phyloP scores from a whole-genome alignment of 92 coral and sea anemone genomes.

The Palythoa heliodiscus region DNA sequence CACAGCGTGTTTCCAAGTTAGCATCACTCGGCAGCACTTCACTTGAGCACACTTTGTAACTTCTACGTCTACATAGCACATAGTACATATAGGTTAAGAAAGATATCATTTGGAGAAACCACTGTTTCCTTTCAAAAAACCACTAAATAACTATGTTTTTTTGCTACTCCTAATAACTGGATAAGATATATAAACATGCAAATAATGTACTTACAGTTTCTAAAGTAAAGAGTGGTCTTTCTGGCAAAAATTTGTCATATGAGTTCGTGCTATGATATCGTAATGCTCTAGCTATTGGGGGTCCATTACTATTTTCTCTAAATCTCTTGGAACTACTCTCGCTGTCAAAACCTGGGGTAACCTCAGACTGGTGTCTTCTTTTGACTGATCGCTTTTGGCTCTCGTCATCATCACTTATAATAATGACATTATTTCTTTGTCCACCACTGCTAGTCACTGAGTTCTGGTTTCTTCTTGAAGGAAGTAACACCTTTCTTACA shows the following conservation, averaged over 20 bases:
- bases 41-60: too few relatives aligned
- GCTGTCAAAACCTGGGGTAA: constrained; percentile 51
- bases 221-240: constrained; percentile 55
- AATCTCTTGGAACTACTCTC: constrained; percentile 32
- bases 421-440: not conserved
- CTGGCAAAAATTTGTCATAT: constrained; percentile 35
- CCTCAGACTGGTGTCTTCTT: constrained; percentile 63
- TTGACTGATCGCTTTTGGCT: constrained; percentile 38
- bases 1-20: too few relatives aligned
- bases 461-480: not conserved
- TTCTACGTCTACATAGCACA: too few relatives aligned
- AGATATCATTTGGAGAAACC: too few relatives aligned
- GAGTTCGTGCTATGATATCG: constrained; percentile 34
- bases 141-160: too few relatives aligned
- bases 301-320: constrained; percentile 13
- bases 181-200: not conserved
- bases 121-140: too few relatives aligned
- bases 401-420: constrained; percentile 9
- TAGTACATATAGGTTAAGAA: too few relatives aligned
- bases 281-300: constrained; percentile 4
- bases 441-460: not conserved
- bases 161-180: too few relatives aligned
- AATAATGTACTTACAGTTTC: constrained; percentile 64
- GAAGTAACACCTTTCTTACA: not conserved
- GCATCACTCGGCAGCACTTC: too few relatives aligned